Evolutionary conservation across 2,113 vertebrate genomes (phyloP), one percentile per base, ranked within the genome.

Genomic region (Alaudala cheleensis): DNA sequence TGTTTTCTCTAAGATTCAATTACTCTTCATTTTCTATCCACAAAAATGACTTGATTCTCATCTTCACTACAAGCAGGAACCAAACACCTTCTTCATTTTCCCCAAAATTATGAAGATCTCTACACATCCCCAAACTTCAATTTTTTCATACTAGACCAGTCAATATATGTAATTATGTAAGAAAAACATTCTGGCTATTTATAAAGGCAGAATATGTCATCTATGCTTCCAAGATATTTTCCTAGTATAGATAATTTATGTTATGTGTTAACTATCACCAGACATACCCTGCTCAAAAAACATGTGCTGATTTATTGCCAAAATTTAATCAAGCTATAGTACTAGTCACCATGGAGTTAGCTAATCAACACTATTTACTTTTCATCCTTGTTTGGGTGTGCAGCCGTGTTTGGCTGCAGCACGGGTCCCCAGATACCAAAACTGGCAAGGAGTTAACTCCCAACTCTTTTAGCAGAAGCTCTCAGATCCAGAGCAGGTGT

Each of bases 31-130:
- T 92, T 97, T 91, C 92, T 91, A 81, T 92, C 91, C 95, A 95
- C 26, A 96, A 89, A 97, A 95, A 80, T 96, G 40, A 83, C 79
- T 94, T 84, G 88, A 97, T 93, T 96, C 92, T 96, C 94, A 96
- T 97, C 91, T 97, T 97, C 53, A 45, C n/a, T 90, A 74, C 73
- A 97, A 96, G 90, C 80, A 91, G 90, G 95, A 97, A 89, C 40
- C 88, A 97, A 98, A 97, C 42, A 96, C 78, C 72, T 96, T 88
- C 90, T 89, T 97, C 86, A 88, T 60, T 90, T 92, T 92, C 67
- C 92, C 91, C 76, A 91, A 91, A 96, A 93, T 80, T n/a, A 88
- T 31, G 42, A 81, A 76, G 83, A 96, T 64, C 79, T 80, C 91
- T 91, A 83, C 21, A 61, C 12, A 40, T n/a, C 58, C 79, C 42